Percentiles rank a stretch among this genome's conserved stretches.
Evolutionary conservation across 2,113 vertebrate species (phyloP).

Genomic region (Penelope pileata): DNA sequence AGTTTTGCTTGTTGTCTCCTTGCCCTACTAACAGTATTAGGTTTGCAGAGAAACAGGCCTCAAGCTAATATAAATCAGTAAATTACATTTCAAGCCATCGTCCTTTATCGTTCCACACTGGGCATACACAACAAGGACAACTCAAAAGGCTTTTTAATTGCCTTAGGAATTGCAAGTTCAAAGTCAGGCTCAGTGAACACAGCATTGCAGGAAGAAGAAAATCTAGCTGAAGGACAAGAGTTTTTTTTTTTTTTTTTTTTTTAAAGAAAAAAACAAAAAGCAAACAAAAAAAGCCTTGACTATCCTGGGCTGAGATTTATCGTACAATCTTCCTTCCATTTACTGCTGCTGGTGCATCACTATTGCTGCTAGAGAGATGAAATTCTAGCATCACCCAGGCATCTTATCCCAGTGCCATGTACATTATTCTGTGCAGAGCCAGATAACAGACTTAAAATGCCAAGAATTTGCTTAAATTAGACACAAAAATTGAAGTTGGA

Average conservation of each 20-base stretch:
- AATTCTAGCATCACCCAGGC: neutral
- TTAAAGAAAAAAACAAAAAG: no score
- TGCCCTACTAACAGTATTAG: neutral
- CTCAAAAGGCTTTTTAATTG: neutral
- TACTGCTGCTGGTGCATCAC: neutral
- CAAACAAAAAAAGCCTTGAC: neutral
- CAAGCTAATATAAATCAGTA: neutral
- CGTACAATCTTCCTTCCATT: neutral
- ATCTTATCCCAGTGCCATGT: neutral
- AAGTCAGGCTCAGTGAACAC: neutral
- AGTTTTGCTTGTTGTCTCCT: neutral
- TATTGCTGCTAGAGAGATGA: neutral
- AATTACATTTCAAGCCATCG: neutral
- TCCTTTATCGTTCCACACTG: neutral
- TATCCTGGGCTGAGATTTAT: neutral
- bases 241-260: neutral
- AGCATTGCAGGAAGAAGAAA: neutral
- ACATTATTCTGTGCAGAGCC: neutral
- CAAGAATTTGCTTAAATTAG: neutral
- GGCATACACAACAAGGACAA: neutral
- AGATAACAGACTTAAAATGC: neutral
- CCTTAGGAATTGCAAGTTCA: neutral
- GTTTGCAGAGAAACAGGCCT: neutral
- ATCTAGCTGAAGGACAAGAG: neutral
- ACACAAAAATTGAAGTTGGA: neutral